Evolutionary conservation across 2,797 vertebrate species (phyloP).

Genomic region (Agapornis canus): DNA sequence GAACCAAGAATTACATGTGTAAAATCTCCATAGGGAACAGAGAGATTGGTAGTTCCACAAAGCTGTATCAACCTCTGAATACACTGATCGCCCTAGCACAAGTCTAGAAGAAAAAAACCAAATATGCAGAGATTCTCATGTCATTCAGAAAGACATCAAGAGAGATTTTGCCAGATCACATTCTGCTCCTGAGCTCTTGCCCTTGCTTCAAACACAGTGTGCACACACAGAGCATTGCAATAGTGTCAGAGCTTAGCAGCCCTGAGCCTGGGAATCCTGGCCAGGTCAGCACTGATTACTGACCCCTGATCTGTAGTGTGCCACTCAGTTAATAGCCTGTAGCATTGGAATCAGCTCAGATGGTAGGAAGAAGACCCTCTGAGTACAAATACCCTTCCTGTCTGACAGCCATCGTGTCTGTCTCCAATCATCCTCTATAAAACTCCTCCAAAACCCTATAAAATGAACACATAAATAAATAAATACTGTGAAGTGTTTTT

Average conservation of each 20-base stretch:
- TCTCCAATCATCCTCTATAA: background rate
- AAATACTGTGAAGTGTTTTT: background rate
- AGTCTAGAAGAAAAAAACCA: background rate
- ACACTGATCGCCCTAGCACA: background rate
- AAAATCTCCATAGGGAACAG: background rate
- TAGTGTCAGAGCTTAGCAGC: background rate
- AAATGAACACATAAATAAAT: background rate
- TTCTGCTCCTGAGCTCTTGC: background rate
- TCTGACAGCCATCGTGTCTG: background rate
- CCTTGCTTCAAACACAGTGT: background rate
- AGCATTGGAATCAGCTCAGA: background rate
- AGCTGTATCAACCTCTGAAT: background rate
- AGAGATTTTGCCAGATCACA: background rate
- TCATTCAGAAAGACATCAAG: background rate
- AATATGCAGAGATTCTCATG: background rate
- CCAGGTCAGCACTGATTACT: background rate
- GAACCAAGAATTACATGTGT: background rate
- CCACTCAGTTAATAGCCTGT: fast-evolving
- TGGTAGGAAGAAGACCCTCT: background rate
- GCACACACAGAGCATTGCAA: fast-evolving
- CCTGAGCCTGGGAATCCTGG: background rate
- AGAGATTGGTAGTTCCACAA: background rate
- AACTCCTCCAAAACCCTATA: background rate
- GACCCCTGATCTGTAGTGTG: background rate
- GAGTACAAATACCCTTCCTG: background rate